Evolutionary conservation across 2,888 invertebrate genomes (phyloP), one percentile per base, ranked within the genome.

Genomic region (Mythimna pallens): DNA sequence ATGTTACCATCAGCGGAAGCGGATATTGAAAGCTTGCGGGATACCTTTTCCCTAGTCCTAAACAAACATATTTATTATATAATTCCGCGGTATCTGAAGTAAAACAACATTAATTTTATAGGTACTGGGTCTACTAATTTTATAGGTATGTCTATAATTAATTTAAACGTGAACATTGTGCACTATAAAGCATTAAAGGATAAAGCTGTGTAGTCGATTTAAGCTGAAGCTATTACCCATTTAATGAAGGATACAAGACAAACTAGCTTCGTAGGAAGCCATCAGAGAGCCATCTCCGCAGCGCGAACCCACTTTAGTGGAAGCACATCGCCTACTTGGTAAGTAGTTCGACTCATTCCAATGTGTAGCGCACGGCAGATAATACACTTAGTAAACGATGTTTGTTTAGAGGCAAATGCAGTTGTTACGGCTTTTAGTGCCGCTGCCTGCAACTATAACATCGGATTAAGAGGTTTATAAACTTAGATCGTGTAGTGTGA

Each of bases 331-430:
- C 89, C 89, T 90, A 89, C 89, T 88, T 84, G 88, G 90, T 90
- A 91, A 93, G 91, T 93, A 93, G 89, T 92, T 92, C 89, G 88
- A 90, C 91, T 91, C 89, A 92, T 92, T 92, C 89, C 90, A 83
- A 91, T 91, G 91, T 90, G 89, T 89, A 91, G 89, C 84, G 89
- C 89, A 89, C 87, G 82, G 87, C 83, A 90, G 88, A 90, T 92
- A 93, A 93, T 91, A 92, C 91, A 92, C 92, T 93, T 92, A 92
- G 89, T 87, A 86, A 81, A 90, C 89, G 87, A 84, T 90, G 91
- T 92, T 92, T 93, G 92, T 91, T 92, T 89, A 89, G 88, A 94
- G 87, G 91, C 91, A 91, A 92, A 93, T 92, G 92, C 92, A 93
- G 91, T 92, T 93, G 92, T 92, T 92, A 89, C 87, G 89, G 92